Base-by-base conservation (phyloP, 2,113 vertebrate species). In the Odontesthes bonariensis region DNA sequence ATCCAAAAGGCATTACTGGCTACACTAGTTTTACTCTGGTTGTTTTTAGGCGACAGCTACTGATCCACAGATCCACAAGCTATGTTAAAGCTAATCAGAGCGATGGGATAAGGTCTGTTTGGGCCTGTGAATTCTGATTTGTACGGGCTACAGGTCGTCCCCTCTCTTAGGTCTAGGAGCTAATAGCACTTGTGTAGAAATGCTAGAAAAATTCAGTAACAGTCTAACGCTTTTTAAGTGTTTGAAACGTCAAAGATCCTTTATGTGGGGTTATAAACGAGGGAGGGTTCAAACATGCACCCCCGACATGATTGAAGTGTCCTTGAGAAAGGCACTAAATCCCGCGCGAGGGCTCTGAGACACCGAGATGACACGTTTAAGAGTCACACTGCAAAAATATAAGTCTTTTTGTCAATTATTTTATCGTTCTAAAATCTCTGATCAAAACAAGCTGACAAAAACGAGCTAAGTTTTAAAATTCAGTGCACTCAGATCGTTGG, bases 1-100 rank as follows among this genome's bases (percentile, higher is more conserved):
- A 94, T 89, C 86, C 79, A 27, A 75, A 83, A 98, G 96, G 96
- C 97, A 96, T 95, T 96, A 93, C 92, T 92, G 96, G 96, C 96
- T 96, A 96, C 86, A 85, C 96, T 96, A 84, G 40, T 62, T 86
- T 27, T 93, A 75, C 62, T 64, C 53, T 60, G 27, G 51, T 14
- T 69, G 46, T 77, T 92, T 93, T 92, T 91, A 84, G 79, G 87
- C 93, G 88, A 71, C 79, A 88, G 85, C 93, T 95, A 94, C 94
- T 92, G 94, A 86, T 95, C 94, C 94, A 94, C 95, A 87, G 92
- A 94, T 94, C 94, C 95, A 93, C 94, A 88, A 95, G 95, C 96
- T 96, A 91, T 92, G 90, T 95, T 97, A 97, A 97, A 97, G 96
- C 96, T 96, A 96, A 82, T 86, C 75, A 82, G 86, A 27, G 3